phyloP scores from a whole-genome alignment of 2,113 vertebrate species.

The Hepsetus odoe region DNA sequence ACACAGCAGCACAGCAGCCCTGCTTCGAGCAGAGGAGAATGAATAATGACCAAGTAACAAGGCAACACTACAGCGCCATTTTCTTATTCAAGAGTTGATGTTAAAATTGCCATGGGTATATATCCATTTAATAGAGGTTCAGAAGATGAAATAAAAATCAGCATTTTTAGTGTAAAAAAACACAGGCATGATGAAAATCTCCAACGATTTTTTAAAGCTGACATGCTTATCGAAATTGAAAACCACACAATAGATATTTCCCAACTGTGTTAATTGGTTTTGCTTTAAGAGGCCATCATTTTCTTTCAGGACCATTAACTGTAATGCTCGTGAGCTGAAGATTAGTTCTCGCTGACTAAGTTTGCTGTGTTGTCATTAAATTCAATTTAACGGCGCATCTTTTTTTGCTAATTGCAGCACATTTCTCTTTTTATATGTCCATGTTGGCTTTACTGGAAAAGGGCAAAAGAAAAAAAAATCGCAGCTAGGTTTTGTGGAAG shows the following conservation, averaged over 20 bases:
- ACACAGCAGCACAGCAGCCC: conserved; percentile 31
- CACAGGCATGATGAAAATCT: neutral
- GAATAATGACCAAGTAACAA: conserved; percentile 21
- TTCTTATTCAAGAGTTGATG: neutral
- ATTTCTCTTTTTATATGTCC: conserved; percentile 52
- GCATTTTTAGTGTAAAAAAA: neutral
- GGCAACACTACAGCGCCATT: neutral
- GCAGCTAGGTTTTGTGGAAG: conserved; percentile 11
- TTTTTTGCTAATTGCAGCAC: conserved; percentile 71
- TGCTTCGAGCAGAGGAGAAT: conserved; percentile 16
- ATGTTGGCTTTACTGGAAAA: conserved; percentile 54
- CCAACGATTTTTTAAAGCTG: conserved; percentile 14
- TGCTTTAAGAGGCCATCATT: conserved; percentile 79
- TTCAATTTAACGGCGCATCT: conserved; percentile 75
- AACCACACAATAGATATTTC: conserved; percentile 71
- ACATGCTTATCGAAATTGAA: conserved; percentile 67
- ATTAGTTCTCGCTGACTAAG: conserved; percentile 72
- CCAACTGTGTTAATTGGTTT: conserved; percentile 76
- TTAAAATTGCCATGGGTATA: neutral
- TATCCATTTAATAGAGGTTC: neutral
- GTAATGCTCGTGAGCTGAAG: conserved; percentile 71
- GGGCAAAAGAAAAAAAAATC: conserved; percentile 20
- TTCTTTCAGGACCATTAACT: conserved; percentile 79
- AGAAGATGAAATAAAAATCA: neutral
- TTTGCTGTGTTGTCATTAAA: conserved; percentile 77